Evolutionary conservation across 2,888 invertebrate species (phyloP).

Genomic region (Chymomyza amoena): DNA sequence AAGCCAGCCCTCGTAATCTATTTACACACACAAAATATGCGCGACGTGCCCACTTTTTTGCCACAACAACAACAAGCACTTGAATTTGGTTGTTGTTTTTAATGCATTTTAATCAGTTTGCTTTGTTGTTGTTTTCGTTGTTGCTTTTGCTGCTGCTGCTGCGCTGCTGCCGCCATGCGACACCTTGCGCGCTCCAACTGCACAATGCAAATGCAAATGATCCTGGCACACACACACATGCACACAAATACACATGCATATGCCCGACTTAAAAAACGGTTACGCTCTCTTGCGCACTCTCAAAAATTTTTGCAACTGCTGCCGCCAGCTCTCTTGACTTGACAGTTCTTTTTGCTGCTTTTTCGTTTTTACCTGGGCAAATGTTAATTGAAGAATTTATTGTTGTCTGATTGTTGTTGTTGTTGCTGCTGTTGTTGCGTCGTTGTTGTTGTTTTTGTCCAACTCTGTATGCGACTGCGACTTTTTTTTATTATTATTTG

Average conservation of each 20-base stretch:
- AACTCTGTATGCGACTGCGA: not conserved
- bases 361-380: conserved; percentile 60
- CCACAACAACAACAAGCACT: conserved; percentile 44
- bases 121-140: conserved; percentile 28
- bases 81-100: conserved; percentile 10
- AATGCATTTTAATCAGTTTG: conserved; percentile 67
- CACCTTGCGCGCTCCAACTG: conserved; percentile 58
- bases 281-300: conserved; percentile 37
- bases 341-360: conserved; percentile 15
- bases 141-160: conserved; percentile 5
- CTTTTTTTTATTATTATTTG: conserved; percentile 64
- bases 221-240: conserved; percentile 47
- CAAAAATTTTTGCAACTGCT: conserved; percentile 1
- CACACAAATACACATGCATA: conserved; percentile 6
- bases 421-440: conserved; percentile 18
- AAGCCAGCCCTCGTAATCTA: conserved; percentile 37
- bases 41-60: conserved; percentile 70
- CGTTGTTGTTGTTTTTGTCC: not conserved
- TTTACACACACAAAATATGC: conserved; percentile 55
- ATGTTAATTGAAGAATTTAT: conserved; percentile 74
- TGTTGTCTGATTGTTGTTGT: conserved; percentile 67
- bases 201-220: conserved; percentile 62
- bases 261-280: conserved; percentile 4
- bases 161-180: conserved; percentile 25
- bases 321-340: conserved; percentile 19